These are phyloP conservation scores for Gopherus flavomarginatus DNA, from an alignment of 2,113 vertebrate species.

Conservation along the genomic window DNA sequence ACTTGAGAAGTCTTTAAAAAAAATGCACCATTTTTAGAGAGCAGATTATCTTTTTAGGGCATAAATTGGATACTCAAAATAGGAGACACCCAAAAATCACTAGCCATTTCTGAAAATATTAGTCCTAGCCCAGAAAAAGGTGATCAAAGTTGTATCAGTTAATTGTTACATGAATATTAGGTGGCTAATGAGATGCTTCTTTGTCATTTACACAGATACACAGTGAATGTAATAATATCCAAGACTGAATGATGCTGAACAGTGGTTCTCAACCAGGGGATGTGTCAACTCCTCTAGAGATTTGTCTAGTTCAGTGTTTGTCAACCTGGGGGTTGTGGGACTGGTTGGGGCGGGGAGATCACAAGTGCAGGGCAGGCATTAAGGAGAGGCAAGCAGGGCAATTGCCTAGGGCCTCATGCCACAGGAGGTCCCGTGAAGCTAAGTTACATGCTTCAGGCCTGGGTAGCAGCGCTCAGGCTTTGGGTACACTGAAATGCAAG, in stretches of 20 bases:
- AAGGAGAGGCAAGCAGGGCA: no score
- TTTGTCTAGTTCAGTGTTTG: not conserved
- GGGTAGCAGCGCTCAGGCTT: no score
- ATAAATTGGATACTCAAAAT: not conserved
- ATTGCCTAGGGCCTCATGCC: no score
- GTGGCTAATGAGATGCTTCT: not conserved
- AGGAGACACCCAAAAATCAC: rapidly evolving
- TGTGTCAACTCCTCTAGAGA: not conserved
- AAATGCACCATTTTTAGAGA: rapidly evolving
- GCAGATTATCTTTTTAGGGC: rapidly evolving
- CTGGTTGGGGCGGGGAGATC: no score
- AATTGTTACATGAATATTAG: not conserved
- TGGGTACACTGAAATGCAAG: no score
- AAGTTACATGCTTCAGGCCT: no score
- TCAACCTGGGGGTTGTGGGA: not conserved
- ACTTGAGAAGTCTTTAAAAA: not conserved
- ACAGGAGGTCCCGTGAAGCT: no score
- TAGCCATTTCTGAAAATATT: not conserved
- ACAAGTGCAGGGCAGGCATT: no score
- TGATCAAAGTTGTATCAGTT: not conserved
- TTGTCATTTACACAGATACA: not conserved
- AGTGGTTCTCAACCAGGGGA: not conserved
- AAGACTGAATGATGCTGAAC: not conserved
- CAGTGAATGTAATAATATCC: not conserved
- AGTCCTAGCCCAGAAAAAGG: not conserved